Conservation (phyloP, 2,113 vertebrate species). For the Himantopus leucocephalus region DNA sequence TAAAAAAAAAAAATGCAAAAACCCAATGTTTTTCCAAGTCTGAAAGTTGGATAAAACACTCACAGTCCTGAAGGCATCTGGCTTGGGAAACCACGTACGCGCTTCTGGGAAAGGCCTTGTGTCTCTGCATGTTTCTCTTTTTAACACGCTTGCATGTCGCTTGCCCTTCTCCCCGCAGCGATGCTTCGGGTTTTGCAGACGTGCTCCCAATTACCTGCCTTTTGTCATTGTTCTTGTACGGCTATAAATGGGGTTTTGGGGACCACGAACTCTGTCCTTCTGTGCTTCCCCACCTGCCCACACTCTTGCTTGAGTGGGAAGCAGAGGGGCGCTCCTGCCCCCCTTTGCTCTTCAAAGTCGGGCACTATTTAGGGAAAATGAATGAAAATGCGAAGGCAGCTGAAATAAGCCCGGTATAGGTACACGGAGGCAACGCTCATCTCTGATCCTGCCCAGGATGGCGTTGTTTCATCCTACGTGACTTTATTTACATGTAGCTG, state of each 20-base stretch:
- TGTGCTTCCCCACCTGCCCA: neutral
- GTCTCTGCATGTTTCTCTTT: neutral
- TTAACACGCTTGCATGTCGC: accelerated
- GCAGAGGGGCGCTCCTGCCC: neutral
- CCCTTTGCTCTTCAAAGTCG: neutral
- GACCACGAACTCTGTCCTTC: neutral
- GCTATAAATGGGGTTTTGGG: neutral
- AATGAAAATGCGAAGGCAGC: neutral
- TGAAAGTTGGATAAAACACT: neutral
- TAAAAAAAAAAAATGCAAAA: neutral
- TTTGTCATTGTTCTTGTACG: neutral
- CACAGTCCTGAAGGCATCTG: neutral
- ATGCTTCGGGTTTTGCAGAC: neutral
- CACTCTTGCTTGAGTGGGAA: neutral
- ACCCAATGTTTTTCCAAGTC: neutral
- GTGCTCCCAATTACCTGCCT: neutral
- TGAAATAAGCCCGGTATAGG: neutral
- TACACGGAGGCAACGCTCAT: neutral
- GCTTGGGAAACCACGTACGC: neutral
- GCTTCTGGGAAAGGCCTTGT: neutral
- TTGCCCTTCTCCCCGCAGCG: neutral
- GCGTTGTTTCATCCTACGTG: neutral
- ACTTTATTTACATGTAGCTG: neutral
- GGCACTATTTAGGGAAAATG: neutral
- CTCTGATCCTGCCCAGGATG: neutral